Evolutionary conservation across 2,888 invertebrate species (phyloP), one percentile per base, ranked within the genome.

Genomic region (Orchesella flavescens): DNA sequence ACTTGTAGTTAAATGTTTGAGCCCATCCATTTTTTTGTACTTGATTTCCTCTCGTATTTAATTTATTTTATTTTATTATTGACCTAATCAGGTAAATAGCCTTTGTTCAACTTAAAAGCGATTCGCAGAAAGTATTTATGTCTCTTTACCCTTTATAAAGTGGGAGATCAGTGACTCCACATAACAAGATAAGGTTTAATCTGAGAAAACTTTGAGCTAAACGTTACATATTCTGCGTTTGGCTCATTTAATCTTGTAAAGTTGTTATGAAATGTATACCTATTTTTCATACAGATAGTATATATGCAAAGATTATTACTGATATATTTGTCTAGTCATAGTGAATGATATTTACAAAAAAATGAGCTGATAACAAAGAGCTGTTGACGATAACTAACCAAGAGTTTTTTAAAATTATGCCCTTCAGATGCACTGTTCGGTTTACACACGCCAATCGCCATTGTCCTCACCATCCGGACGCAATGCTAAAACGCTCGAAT

Each of bases 371-470:
- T 49, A 49, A 49, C 5, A 12, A 7, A 23, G 34, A 65, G 24
- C 17, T 13, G 74, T 24, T 71, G 49, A 19, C 57, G 43, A 79
- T 65, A 72, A n/a, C n/a, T n/a, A n/a, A n/a, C n/a, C n/a, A 79
- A 10, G 34, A 34, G 73, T 19, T 61, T 79, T 79, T 78, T 68
- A 72, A 76, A 73, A 80, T 66, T 79, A 63, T 77, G 43, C 81
- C 73, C 86, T 88, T 73, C 77, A 89, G 91, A 71, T 95, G 95
- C 89, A 91, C 91, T 49, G 93, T 93, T 89, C 91, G 94, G 84
- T 95, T 94, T 89, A 94, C 94, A 1, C 95, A 95, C 90, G 94
- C 94, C 0, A 95, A 95, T 89, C 91, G 95, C 43, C 94, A 94
- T 87, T 95, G 95, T 89, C 92, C 93, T 0, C 92, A 93, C 84